phyloP scores from a whole-genome alignment of 2,888 invertebrate species.

The Monochamus alternatus region DNA sequence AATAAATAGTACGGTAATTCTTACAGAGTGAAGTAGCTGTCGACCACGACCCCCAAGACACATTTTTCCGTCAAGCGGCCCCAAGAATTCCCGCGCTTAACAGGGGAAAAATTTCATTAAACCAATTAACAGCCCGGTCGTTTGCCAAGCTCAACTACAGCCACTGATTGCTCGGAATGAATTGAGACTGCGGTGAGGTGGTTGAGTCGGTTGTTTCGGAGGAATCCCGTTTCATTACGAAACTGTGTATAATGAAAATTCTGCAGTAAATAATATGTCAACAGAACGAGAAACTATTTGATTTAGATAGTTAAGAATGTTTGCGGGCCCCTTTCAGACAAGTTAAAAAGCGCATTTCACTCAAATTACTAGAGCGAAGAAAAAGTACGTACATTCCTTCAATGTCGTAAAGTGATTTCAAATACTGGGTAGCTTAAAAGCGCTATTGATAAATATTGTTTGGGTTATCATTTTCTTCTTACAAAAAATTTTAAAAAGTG shows the following conservation, averaged over 20 bases:
- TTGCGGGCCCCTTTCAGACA: neutral
- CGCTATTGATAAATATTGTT: too few relatives aligned
- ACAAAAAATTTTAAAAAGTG: too few relatives aligned
- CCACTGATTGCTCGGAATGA: constrained; percentile 50
- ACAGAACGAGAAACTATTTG: neutral
- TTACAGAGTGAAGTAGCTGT: constrained; percentile 31
- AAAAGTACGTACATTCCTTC: too few relatives aligned
- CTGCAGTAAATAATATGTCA: constrained; percentile 6
- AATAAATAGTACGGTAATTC: constrained; percentile 20
- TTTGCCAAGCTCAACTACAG: constrained; percentile 48
- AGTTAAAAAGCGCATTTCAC: too few relatives aligned
- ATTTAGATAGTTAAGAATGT: neutral
- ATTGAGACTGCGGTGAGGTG: constrained; percentile 40
- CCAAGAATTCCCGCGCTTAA: constrained; percentile 44
- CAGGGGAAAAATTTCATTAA: constrained; percentile 51
- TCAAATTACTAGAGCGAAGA: too few relatives aligned
- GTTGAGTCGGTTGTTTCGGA: neutral
- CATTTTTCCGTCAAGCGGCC: constrained; percentile 42
- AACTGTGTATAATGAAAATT: constrained; percentile 10
- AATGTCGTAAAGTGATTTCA: too few relatives aligned
- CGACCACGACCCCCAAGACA: constrained; percentile 36
- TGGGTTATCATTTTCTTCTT: too few relatives aligned
- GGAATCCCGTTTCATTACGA: constrained; percentile 20
- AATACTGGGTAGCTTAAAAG: too few relatives aligned
- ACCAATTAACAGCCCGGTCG: constrained; percentile 51